A percentile compares a stretch with the other conserved stretches of the same genome.
phyloP scores from a whole-genome alignment of 2,113 vertebrate species.

The Pampusana beccarii region DNA sequence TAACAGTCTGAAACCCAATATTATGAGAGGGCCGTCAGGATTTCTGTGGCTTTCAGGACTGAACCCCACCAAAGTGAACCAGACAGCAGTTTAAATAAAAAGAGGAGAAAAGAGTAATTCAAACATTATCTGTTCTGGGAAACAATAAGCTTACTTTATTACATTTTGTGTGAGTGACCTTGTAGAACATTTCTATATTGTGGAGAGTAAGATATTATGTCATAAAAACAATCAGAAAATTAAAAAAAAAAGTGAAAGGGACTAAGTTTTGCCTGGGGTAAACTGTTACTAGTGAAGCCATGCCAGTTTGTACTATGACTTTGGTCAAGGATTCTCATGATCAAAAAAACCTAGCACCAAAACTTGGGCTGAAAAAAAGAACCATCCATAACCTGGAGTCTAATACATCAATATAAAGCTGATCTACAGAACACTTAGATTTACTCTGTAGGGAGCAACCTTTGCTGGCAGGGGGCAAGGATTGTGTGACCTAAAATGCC shows the following conservation, averaged over 20 bases:
- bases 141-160: slow-evolving; percentile 47
- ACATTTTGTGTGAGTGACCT: not conserved
- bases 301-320: not conserved
- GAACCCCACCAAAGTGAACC: not conserved
- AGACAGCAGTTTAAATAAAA: slow-evolving; percentile 12
- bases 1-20: not conserved
- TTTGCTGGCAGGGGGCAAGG: not conserved
- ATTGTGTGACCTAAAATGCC: slow-evolving; percentile 6
- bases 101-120: not conserved
- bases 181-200: not conserved
- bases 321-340: not conserved
- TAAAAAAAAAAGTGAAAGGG: not conserved
- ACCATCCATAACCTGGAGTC: not conserved
- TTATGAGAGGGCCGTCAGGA: not conserved
- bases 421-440: not conserved
- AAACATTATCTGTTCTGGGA: slow-evolving; percentile 19
- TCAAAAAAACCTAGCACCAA: not conserved
- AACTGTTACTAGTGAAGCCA: not conserved
- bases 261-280: not conserved
- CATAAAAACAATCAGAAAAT: not conserved
- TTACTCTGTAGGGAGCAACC: not conserved
- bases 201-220: not conserved
- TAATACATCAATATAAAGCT: not conserved
- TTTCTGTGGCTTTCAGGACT: not conserved
- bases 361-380: not conserved